These are phyloP conservation scores for Argyresthia goedartella DNA, from an alignment of 2,888 invertebrate species.

Conservation along the genomic window DNA sequence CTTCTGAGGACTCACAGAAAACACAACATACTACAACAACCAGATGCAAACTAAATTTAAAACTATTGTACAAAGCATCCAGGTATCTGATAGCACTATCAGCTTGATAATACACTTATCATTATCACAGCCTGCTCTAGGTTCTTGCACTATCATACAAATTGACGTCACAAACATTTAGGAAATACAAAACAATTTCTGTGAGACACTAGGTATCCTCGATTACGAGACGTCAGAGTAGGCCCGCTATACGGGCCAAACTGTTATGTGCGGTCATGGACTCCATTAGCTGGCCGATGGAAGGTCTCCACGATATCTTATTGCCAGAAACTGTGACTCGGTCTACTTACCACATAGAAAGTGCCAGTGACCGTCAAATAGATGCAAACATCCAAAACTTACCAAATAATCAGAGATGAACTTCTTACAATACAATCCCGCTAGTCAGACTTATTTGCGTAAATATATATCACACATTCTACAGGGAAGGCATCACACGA, in stretches of 20 bases:
- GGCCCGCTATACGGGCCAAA: background rate
- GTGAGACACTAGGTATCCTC: background rate
- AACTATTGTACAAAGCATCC: background rate
- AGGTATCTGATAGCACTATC: constrained; percentile 1
- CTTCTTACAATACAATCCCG: constrained; percentile 35
- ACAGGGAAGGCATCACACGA: constrained; percentile 44
- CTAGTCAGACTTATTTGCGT: constrained; percentile 38
- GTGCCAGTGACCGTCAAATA: constrained; percentile 36
- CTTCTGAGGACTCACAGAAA: too few relatives aligned
- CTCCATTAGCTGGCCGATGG: background rate
- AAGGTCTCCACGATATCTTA: background rate
- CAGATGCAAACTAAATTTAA: too few relatives aligned
- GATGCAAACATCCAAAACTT: constrained; percentile 46
- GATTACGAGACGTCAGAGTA: background rate
- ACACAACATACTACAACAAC: too few relatives aligned
- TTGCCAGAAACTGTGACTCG: constrained; percentile 20
- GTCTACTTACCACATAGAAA: constrained; percentile 35
- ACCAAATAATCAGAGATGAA: constrained; percentile 48
- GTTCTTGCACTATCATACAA: constrained; percentile 37
- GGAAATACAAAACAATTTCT: constrained; percentile 22
- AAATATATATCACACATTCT: constrained; percentile 56
- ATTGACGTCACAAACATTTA: constrained; percentile 45
- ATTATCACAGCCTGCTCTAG: constrained; percentile 1
- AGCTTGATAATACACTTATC: constrained; percentile 4
- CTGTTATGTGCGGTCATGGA: background rate